phyloP scores from a whole-genome alignment of 2,113 vertebrate genomes.

The Eolophus roseicapilla region DNA sequence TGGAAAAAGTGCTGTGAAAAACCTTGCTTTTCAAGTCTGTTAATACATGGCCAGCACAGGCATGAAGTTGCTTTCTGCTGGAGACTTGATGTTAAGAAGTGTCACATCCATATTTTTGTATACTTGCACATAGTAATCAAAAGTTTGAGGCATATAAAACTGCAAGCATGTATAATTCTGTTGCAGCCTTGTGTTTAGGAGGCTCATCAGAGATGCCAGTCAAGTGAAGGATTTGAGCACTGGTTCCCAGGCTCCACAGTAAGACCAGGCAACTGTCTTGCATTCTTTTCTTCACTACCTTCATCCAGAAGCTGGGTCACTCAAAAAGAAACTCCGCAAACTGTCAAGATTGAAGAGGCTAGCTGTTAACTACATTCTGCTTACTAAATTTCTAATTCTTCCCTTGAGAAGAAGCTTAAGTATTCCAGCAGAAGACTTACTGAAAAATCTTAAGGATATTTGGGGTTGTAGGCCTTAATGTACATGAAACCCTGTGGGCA shows the following conservation, averaged over 20 bases:
- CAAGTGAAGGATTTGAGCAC: not conserved
- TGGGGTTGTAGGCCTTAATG: not conserved
- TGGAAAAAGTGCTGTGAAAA: not conserved
- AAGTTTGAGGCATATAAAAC: not conserved
- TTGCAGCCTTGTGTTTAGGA: not conserved
- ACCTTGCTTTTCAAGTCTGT: not conserved
- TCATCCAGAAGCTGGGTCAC: not conserved
- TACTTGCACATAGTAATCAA: not conserved
- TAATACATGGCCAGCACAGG: fast-evolving
- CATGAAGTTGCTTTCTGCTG: not conserved
- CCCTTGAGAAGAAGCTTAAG: not conserved
- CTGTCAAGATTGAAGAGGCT: not conserved
- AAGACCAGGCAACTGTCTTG: not conserved
- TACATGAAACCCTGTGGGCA: not conserved
- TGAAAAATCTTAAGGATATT: not conserved
- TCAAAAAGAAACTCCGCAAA: not conserved
- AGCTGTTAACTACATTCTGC: not conserved
- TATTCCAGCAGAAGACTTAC: not conserved
- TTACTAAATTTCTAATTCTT: not conserved
- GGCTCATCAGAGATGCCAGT: not conserved
- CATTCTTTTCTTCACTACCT: not conserved
- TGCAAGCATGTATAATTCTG: not conserved
- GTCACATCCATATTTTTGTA: not conserved
- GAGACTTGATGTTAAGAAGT: not conserved
- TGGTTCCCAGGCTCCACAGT: not conserved